Evolutionary conservation across 2,113 vertebrate genomes (phyloP).

Genomic region (Orthonyx spaldingii): DNA sequence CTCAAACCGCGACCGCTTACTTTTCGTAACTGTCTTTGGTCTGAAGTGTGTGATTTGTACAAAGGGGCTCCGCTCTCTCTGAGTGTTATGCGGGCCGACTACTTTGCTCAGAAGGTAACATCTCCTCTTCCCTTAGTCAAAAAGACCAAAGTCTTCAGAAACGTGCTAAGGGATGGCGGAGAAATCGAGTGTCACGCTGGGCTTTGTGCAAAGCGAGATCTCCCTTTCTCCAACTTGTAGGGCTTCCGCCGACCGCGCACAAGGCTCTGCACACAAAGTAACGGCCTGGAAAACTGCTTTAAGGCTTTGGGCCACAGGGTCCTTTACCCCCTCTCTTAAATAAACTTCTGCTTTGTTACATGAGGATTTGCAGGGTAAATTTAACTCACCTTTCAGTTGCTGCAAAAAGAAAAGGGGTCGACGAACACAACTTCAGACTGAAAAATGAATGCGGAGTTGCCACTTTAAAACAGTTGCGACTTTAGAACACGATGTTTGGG

Average conservation of each 20-base stretch:
- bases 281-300: neutral
- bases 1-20: neutral
- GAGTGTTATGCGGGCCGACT: neutral
- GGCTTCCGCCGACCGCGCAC: neutral
- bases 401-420: neutral
- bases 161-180: neutral
- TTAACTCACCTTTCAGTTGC: neutral
- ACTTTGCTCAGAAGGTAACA: neutral
- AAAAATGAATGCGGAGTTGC: neutral
- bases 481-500: neutral
- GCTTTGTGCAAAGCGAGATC: neutral
- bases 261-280: neutral
- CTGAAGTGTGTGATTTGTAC: neutral
- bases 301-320: neutral
- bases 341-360: neutral
- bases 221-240: neutral
- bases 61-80: neutral
- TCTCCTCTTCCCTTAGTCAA: neutral
- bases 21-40: neutral
- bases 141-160: neutral
- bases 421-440: neutral
- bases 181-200: neutral
- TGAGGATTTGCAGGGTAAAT: conserved; percentile 10
- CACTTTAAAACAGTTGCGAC: neutral
- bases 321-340: neutral